phyloP scores from a whole-genome alignment of 2,888 invertebrate genomes.

The Hipparchia semele region DNA sequence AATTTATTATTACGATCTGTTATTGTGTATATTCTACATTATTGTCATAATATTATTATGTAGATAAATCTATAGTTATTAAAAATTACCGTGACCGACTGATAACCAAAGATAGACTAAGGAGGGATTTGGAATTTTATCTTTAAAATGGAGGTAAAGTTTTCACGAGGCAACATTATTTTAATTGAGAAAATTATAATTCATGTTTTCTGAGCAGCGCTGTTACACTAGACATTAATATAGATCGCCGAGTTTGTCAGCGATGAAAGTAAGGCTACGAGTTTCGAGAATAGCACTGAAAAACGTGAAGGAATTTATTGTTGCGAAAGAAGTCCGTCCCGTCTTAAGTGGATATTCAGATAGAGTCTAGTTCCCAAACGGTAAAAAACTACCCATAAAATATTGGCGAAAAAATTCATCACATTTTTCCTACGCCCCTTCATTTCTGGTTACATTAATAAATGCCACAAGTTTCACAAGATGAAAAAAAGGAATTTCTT shows the following conservation, averaged over 20 bases:
- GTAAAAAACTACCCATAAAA: background rate
- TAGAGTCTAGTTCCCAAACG: constrained; percentile 7
- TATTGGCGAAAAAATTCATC: constrained; percentile 17
- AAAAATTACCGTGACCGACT: no score
- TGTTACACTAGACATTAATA: background rate
- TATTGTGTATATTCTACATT: no score
- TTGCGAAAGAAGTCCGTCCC: constrained; percentile 1
- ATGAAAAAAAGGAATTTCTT: constrained; percentile 5
- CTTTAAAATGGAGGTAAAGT: no score
- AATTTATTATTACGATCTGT: no score
- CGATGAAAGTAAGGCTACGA: background rate
- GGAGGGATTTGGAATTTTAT: no score
- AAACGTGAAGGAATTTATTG: background rate
- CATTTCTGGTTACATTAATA: constrained; percentile 17
- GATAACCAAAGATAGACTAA: no score
- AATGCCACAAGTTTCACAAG: constrained; percentile 14
- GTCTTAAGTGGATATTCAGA: constrained; percentile 16
- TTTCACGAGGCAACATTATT: no score
- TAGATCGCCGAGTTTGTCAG: background rate
- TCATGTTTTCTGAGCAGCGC: no score
- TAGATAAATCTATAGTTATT: no score
- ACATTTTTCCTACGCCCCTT: constrained; percentile 23
- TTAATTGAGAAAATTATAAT: no score
- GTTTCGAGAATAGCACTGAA: background rate
- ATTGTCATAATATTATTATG: no score